Conservation (phyloP, 2,113 vertebrate genomes). For the Raphicerus campestris region DNA sequence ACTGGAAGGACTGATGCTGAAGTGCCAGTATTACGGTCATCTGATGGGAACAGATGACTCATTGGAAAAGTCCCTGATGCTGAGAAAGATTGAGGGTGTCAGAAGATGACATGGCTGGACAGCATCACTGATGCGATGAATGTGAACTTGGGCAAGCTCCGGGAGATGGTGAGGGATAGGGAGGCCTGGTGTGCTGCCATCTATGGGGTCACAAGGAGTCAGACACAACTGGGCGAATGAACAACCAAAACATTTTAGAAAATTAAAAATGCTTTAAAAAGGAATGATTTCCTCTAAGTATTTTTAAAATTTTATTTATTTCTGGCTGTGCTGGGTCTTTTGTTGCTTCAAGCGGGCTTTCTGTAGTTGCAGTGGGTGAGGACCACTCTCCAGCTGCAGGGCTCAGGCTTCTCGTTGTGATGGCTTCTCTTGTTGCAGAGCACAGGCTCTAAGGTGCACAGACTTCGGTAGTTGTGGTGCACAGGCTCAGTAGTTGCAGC, state of each 20-base stretch:
- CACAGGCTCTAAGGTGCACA: background rate
- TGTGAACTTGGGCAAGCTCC: background rate
- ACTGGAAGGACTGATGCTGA: background rate
- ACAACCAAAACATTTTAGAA: background rate
- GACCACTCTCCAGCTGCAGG: background rate
- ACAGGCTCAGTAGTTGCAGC: background rate
- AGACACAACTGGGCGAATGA: background rate
- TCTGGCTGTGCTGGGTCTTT: background rate
- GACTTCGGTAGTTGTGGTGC: background rate
- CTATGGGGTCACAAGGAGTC: background rate
- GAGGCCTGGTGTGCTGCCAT: background rate
- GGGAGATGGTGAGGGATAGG: background rate
- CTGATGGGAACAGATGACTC: background rate
- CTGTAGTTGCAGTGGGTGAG: background rate
- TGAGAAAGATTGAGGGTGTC: background rate
- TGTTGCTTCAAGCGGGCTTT: background rate
- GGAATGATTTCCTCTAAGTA: background rate
- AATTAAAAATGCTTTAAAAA: background rate
- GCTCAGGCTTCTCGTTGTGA: background rate
- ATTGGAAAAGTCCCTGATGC: background rate
- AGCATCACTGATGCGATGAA: background rate
- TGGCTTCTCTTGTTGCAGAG: background rate
- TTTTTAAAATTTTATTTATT: background rate
- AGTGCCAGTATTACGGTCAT: background rate
- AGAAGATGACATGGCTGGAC: background rate